Conservation (phyloP, 2,113 vertebrate genomes). For the Podilymbus podiceps region DNA sequence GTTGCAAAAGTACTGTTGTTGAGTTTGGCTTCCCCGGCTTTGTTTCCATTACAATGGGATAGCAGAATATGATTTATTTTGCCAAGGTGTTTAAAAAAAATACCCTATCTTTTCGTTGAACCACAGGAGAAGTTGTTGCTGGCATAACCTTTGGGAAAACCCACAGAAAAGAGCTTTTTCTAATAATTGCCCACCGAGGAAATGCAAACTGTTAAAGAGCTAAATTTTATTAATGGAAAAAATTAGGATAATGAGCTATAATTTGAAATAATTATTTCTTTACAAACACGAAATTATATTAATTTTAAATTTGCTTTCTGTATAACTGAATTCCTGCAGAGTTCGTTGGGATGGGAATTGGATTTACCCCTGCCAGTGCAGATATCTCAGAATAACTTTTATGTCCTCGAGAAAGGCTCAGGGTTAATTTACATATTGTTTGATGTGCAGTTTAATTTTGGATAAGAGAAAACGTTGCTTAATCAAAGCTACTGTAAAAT, state of each 20-base stretch:
- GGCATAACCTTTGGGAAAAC: slow-evolving; percentile 60
- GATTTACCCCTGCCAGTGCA: slow-evolving; percentile 61
- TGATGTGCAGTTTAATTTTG: slow-evolving; percentile 75
- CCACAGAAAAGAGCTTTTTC: slow-evolving; percentile 47
- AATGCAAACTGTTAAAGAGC: slow-evolving; percentile 68
- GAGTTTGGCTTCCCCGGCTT: neutral
- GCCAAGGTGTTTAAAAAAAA: neutral
- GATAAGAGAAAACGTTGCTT: slow-evolving; percentile 62
- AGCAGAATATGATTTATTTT: neutral
- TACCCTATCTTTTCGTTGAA: neutral
- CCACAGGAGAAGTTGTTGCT: slow-evolving; percentile 27
- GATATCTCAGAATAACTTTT: slow-evolving; percentile 77
- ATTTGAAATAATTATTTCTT: slow-evolving; percentile 81
- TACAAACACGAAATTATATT: slow-evolving; percentile 73
- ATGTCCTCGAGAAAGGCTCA: slow-evolving; percentile 73
- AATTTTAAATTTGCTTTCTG: slow-evolving; percentile 75
- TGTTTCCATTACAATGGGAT: neutral
- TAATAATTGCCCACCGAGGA: slow-evolving; percentile 63
- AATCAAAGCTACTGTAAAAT: slow-evolving; percentile 68
- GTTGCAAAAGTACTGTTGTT: neutral
- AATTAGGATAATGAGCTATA: slow-evolving; percentile 74
- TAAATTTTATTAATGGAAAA: slow-evolving; percentile 71
- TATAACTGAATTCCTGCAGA: slow-evolving; percentile 66
- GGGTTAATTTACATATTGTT: slow-evolving; percentile 79
- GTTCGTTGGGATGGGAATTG: slow-evolving; percentile 69